These are phyloP conservation scores for Diaprepes abbreviatus DNA, from an alignment of 2,888 invertebrate species.

Conservation along the genomic window DNA sequence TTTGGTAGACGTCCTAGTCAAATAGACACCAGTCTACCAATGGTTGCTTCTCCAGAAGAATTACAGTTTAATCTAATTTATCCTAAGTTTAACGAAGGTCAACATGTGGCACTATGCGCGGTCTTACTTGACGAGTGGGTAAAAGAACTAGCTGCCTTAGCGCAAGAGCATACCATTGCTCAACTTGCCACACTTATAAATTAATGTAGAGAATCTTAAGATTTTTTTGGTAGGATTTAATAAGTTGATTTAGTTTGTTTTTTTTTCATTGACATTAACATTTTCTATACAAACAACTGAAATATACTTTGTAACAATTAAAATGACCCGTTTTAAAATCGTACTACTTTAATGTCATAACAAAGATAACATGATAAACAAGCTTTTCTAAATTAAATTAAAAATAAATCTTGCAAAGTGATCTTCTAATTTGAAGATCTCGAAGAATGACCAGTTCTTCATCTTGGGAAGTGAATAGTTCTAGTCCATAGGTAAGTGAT, in stretches of 20 bases:
- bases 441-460: too few species aligned
- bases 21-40: conserved; percentile 58
- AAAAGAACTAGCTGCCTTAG: conserved; percentile 93
- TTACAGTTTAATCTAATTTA: conserved; percentile 59
- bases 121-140: conserved; percentile 95
- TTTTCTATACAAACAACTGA: background rate
- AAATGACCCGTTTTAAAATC: background rate
- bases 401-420: too few species aligned
- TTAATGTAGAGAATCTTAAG: conserved; percentile 49
- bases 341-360: too few species aligned
- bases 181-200: conserved; percentile 69
- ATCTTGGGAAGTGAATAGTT: too few species aligned
- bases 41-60: conserved; percentile 58
- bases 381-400: too few species aligned
- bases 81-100: conserved; percentile 67
- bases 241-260: too few species aligned
- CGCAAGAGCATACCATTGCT: conserved; percentile 90
- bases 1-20: conserved; percentile 73
- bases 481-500: too few species aligned
- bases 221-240: background rate
- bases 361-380: too few species aligned
- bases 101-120: conserved; percentile 83
- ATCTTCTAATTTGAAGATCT: too few species aligned
- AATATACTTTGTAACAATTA: background rate
- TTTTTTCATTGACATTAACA: background rate